Base-by-base conservation (phyloP, 2,113 vertebrate genomes). In the Trichechus manatus region DNA sequence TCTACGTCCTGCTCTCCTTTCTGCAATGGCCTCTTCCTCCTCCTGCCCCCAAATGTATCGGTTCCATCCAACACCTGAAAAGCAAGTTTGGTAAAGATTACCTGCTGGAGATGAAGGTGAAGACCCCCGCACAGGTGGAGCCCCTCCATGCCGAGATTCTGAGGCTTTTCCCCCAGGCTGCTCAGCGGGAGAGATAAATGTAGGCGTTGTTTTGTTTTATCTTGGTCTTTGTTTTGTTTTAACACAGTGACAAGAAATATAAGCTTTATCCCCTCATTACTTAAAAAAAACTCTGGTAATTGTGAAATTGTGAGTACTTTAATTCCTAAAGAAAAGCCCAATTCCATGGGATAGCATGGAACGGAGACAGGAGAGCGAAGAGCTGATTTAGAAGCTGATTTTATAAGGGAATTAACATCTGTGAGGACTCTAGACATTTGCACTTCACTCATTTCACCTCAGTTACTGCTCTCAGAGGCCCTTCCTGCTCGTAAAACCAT, bases 41-140 rank as follows among this genome's bases (percentile, higher is more conserved):
- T 36, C 50, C 7, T 9, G 29, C 82, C 29, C 42, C 39, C 98
- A 99, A 99, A 27, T 99, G 99, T 61, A 99, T 99, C 5, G 99
- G 99, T 36, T 99, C 99, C 31, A 98, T 99, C 97, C 99, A 99
- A 88, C 99, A 99, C 53, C 94, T 99, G 53, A 99, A 99, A 91
- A 99, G 97, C 84, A 99, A 99, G 64, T 99, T 99, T 36, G 99
- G 99, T 7, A 99, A 98, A 22, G 98, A 99, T 1, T 99, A 99
- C 96, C 98, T 99, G 17, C 98, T 99, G 96, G 99, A 99, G 97
- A 98, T 99, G 92, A 99, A 99, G 85, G 98, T 87, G 98, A 99
- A 96, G 97, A 99, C 98, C 2, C 96, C 98, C 0, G 97, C 97
- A 74, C 97, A 68, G 64, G 85, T 97, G 81, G 98, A 99, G 9